A percentile compares a stretch with the other conserved stretches of the same genome.
phyloP scores from a whole-genome alignment of 2,113 vertebrate genomes.

The Festucalex cinctus region DNA sequence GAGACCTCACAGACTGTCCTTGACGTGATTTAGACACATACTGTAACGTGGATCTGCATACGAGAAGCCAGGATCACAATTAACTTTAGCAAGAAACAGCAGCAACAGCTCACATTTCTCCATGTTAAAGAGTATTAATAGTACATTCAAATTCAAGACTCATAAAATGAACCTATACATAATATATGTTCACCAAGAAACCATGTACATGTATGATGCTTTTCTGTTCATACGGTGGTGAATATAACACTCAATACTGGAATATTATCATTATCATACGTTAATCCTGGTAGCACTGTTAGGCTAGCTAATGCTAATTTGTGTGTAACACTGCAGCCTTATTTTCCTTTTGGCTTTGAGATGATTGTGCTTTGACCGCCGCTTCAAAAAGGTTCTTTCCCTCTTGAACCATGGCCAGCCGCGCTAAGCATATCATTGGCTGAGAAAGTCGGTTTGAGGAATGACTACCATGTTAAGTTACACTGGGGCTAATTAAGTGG shows the following conservation, averaged over 20 bases:
- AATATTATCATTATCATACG: too few species aligned
- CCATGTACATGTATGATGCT: too few species aligned
- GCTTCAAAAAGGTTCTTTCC: not conserved
- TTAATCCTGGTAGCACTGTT: too few species aligned
- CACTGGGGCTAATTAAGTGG: not conserved
- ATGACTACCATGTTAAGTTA: not conserved
- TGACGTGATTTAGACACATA: constrained; percentile 48
- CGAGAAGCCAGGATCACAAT: not conserved
- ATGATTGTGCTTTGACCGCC: not conserved
- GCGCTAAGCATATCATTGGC: not conserved
- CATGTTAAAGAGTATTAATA: not conserved
- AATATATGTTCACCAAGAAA: not conserved
- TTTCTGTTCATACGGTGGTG: too few species aligned
- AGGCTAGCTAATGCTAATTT: too few species aligned
- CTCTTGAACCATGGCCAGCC: not conserved
- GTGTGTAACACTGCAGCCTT: too few species aligned
- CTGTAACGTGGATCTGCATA: not conserved
- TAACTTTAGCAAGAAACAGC: not conserved
- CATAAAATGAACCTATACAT: not conserved
- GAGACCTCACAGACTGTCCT: constrained; percentile 54
- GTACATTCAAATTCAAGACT: too few species aligned
- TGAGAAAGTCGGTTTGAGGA: not conserved
- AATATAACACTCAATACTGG: too few species aligned
- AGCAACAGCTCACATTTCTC: not conserved
- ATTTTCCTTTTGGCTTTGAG: not conserved